Conservation (phyloP, 2,797 vertebrate species). For the Acipenser oxyrinchus region DNA sequence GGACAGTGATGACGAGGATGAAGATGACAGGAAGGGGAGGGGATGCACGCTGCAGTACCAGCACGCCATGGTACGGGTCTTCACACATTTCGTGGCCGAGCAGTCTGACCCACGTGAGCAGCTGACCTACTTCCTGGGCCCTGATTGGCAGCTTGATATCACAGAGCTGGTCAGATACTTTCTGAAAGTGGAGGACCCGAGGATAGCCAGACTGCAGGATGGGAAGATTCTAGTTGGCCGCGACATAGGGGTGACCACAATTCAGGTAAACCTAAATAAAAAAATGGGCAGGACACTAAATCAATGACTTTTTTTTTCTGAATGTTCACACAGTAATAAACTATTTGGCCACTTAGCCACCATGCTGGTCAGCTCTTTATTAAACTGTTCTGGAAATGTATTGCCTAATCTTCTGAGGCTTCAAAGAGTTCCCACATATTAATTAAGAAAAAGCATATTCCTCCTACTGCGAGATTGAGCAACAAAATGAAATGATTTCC, state of each 20-base stretch:
- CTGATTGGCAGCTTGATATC: conserved; percentile 89
- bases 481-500: too few species aligned
- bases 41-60: conserved; percentile 87
- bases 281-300: too few species aligned
- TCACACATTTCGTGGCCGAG: conserved; percentile 82
- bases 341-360: too few species aligned
- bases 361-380: too few species aligned
- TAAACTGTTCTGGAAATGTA: too few species aligned
- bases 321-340: too few species aligned
- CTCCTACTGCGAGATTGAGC: too few species aligned
- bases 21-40: conserved; percentile 67
- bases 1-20: conserved; percentile 75
- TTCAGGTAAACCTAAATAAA: conserved; percentile 65
- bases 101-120: conserved; percentile 55
- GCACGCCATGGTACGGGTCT: conserved; percentile 74
- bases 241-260: conserved; percentile 77
- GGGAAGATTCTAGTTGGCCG: conserved; percentile 75
- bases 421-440: too few species aligned
- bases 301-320: too few species aligned
- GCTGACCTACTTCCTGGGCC: conserved; percentile 69
- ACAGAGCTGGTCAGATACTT: conserved; percentile 77
- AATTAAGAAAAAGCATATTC: too few species aligned
- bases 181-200: conserved; percentile 84
- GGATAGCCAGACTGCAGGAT: conserved; percentile 67
- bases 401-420: too few species aligned